A percentile compares a stretch with the other conserved stretches of the same genome.
Evolutionary conservation across 2,113 vertebrate species (phyloP).

Genomic region (Brienomyrus brachyistius): DNA sequence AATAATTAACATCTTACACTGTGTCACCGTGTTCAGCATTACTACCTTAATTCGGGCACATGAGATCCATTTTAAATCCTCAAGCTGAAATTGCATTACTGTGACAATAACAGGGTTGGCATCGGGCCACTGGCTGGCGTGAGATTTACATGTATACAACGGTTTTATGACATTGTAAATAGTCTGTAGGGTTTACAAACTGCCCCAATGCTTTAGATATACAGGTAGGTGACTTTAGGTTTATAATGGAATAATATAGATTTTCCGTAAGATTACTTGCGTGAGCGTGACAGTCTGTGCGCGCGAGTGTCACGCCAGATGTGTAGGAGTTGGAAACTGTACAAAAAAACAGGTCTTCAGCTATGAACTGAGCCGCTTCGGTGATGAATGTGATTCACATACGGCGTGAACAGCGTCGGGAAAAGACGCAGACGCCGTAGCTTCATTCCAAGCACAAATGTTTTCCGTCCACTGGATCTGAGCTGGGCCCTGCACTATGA

Average conservation of each 20-base stretch:
- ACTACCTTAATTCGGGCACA: neutral
- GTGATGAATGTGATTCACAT: neutral
- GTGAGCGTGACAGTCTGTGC: neutral
- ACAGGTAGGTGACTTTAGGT: neutral
- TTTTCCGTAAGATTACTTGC: neutral
- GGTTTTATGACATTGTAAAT: neutral
- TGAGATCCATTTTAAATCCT: neutral
- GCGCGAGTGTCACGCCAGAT: neutral
- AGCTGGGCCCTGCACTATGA: neutral
- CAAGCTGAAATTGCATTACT: neutral
- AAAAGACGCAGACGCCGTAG: neutral
- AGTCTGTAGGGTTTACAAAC: neutral
- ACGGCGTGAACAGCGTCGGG: neutral
- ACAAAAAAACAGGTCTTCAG: neutral
- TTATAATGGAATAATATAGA: neutral
- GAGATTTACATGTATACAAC: neutral
- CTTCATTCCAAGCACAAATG: neutral
- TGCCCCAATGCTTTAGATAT: neutral
- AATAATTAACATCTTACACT: neutral
- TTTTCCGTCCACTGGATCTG: neutral
- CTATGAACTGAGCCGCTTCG: neutral
- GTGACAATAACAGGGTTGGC: neutral
- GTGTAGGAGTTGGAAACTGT: neutral
- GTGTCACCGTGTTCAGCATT: neutral
- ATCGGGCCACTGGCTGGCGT: neutral